These are phyloP conservation scores for Eupithecia vulgata DNA, from an alignment of 2,888 invertebrate species.

Conservation along the genomic window DNA sequence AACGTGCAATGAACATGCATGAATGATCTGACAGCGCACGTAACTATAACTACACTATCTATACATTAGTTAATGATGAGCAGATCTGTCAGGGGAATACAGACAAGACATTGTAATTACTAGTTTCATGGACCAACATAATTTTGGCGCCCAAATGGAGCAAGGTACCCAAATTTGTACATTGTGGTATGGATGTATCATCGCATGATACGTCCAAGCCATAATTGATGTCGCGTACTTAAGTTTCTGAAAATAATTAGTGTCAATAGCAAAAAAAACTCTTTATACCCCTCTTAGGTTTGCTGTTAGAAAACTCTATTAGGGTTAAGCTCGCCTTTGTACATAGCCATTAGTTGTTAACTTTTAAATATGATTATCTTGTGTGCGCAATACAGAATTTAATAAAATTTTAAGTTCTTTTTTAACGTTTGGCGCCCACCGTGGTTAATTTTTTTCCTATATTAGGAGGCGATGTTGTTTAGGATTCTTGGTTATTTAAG, in stretches of 20 bases:
- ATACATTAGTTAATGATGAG: neutral
- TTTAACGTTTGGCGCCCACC: neutral
- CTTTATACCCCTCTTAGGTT: too few relatives aligned
- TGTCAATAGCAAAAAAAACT: neutral
- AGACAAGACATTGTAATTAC: neutral
- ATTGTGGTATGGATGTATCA: neutral
- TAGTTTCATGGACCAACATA: neutral
- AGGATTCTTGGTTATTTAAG: neutral
- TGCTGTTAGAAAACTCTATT: too few relatives aligned
- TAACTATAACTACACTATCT: conserved; percentile 7
- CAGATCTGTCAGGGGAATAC: neutral
- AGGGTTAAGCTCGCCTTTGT: too few relatives aligned
- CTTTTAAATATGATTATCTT: too few relatives aligned
- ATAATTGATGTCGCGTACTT: neutral
- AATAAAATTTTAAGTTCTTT: too few relatives aligned
- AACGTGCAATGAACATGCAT: conserved; percentile 5
- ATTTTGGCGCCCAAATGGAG: neutral
- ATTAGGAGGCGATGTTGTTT: neutral
- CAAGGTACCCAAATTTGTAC: neutral
- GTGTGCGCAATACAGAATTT: too few relatives aligned
- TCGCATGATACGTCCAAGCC: neutral
- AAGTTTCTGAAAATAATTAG: neutral
- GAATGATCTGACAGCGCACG: conserved; percentile 13
- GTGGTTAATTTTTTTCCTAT: neutral
- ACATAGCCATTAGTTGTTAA: too few relatives aligned